These are phyloP conservation scores for Haliclona indistincta DNA, from an alignment of 37 sponge, comb jelly and placozoan genomes.

Conservation along the genomic window DNA sequence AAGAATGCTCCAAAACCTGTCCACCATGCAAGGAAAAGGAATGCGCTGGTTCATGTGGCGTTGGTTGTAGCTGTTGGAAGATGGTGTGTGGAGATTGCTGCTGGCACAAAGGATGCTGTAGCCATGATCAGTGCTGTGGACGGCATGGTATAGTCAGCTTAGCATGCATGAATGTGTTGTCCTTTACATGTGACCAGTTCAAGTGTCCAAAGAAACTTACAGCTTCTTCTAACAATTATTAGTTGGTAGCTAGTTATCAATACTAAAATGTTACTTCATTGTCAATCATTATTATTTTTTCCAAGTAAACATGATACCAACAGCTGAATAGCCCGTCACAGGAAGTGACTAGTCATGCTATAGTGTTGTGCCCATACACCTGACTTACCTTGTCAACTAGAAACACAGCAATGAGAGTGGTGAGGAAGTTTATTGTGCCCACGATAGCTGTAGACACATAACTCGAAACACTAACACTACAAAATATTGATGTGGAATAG, in stretches of 20 bases:
- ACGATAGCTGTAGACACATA: slow-evolving; percentile 68
- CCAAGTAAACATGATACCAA: too few species aligned
- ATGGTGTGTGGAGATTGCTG: slow-evolving; percentile 92
- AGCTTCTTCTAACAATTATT: too few species aligned
- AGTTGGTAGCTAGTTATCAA: too few species aligned
- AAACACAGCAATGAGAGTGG: slow-evolving; percentile 52
- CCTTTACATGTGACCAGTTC: too few species aligned
- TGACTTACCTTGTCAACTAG: slow-evolving; percentile 66
- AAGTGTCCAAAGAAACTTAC: too few species aligned
- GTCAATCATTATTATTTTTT: too few species aligned
- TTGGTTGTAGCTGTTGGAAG: slow-evolving; percentile 79
- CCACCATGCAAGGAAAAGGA: slow-evolving; percentile 68
- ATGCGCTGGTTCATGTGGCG: slow-evolving; percentile 82
- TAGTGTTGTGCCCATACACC: slow-evolving; percentile 2
- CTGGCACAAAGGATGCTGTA: slow-evolving; percentile 78
- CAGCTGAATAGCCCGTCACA: too few species aligned
- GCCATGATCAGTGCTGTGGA: slow-evolving; percentile 83
- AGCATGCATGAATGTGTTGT: too few species aligned
- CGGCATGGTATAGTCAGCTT: too few species aligned
- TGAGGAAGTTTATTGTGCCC: slow-evolving; percentile 73
- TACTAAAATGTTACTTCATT: too few species aligned
- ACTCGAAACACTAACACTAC: slow-evolving; percentile 35
- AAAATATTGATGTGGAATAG: slow-evolving; percentile 71
- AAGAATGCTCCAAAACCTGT: slow-evolving; percentile 35
- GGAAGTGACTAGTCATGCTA: not conserved